Base-by-base conservation (phyloP, 2,888 invertebrate genomes). In the Thereva nobilitata region DNA sequence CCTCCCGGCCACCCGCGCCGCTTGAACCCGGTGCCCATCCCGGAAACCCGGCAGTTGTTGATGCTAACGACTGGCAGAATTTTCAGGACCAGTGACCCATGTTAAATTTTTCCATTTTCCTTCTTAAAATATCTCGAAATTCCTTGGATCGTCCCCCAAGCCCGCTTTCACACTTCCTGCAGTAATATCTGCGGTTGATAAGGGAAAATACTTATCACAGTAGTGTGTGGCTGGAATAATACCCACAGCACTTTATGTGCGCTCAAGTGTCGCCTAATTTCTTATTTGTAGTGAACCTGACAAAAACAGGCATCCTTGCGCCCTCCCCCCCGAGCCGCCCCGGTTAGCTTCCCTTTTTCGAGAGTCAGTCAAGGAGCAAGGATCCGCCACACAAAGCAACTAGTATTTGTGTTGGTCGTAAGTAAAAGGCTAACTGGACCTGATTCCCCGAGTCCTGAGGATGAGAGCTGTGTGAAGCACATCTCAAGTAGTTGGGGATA, bases 241-340 rank as follows among this genome's bases (percentile, higher is more conserved):
- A 50, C 64, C 35, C 52, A 64, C 52, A 64, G 64, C 64, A 64
- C 64, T 64, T 64, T 64, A 66, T 56, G 66, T 63, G 66, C 66
- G 56, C 65, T 68, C 66, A 61, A 68, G 68, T 68, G 68, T 53
- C 61, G 63, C 63, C 66, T 68, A 68, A 68, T 68, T 68, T 68
- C 68, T 68, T 68, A 66, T 66, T 66, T 63, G 68, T 66, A 54
- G 66, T 64, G 50, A 57, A 68, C 61, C 68, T 68, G 68, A 68
- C 68, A 68, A 55, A 66, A 66, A 55, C 68, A 68, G 68, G 63
- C 41, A 53, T 50, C 41, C 45, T 41, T 61, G 50, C 50, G 37
- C 49, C 34, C 49, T 42, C 41, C n/a, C 45, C 23, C 40, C 7
- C 10, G 9, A 41, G 57, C 6, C 35, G 47, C 35, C 38, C 47